phyloP scores from a whole-genome alignment of 2,797 vertebrate species.

The Sebastiscus albofasciatus region DNA sequence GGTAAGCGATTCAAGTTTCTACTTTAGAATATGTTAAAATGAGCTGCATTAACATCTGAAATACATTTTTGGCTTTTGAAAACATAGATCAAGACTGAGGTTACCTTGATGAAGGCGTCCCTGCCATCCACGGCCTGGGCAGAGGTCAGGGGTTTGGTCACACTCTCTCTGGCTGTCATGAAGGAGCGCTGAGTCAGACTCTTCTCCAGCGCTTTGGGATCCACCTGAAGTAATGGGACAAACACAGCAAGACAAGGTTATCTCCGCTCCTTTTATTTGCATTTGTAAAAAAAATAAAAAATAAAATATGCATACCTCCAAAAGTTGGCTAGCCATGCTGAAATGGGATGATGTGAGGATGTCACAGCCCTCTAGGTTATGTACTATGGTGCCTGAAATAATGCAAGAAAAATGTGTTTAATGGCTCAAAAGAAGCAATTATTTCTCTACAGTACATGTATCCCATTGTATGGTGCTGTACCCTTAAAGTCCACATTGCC shows the following conservation, averaged over 20 bases:
- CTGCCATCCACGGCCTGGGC: slow-evolving; percentile 89
- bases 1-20: neutral
- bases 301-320: slow-evolving; percentile 85
- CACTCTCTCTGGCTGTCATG: slow-evolving; percentile 88
- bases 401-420: slow-evolving; percentile 39
- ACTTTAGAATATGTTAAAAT: neutral
- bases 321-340: slow-evolving; percentile 82
- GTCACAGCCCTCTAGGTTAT: slow-evolving; percentile 91
- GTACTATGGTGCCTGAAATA: slow-evolving; percentile 83
- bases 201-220: slow-evolving; percentile 81
- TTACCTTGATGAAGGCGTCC: slow-evolving; percentile 95
- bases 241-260: neutral
- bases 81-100: neutral
- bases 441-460: neutral
- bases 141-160: slow-evolving; percentile 87
- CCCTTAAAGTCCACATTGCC: slow-evolving; percentile 92
- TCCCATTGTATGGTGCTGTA: slow-evolving; percentile 52
- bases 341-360: slow-evolving; percentile 85
- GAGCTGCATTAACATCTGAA: neutral
- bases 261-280: neutral
- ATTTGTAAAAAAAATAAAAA: neutral
- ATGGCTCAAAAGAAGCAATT: neutral
- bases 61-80: neutral
- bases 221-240: slow-evolving; percentile 82
- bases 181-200: slow-evolving; percentile 90